phyloP scores from a whole-genome alignment of 2,888 invertebrate genomes.

The Lycaena phlaeas region DNA sequence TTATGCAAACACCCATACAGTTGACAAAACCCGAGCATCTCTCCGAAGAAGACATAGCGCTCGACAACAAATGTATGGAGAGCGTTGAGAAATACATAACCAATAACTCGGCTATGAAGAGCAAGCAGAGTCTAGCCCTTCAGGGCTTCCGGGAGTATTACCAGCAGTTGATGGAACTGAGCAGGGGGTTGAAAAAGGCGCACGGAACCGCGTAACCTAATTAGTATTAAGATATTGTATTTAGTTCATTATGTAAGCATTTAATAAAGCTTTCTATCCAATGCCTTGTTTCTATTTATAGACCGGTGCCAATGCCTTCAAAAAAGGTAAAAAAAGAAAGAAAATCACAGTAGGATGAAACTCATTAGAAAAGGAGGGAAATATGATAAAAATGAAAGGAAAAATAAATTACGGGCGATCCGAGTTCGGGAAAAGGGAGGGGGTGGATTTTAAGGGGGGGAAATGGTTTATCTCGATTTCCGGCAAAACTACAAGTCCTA shows the following conservation, averaged over 20 bases:
- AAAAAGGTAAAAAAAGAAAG: too few relatives aligned
- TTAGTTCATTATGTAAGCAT: not conserved
- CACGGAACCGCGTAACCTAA: constrained; percentile 68
- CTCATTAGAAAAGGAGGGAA: too few relatives aligned
- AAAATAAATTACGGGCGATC: too few relatives aligned
- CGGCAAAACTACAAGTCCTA: too few relatives aligned
- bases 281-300: not conserved
- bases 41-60: constrained; percentile 64
- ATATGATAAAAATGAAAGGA: too few relatives aligned
- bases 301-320: too few relatives aligned
- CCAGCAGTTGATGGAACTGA: constrained; percentile 71
- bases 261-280: constrained; percentile 3
- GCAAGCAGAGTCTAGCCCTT: constrained; percentile 79
- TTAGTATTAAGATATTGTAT: constrained; percentile 33
- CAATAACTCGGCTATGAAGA: constrained; percentile 76
- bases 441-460: too few relatives aligned
- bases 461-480: too few relatives aligned
- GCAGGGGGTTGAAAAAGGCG: constrained; percentile 76
- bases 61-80: constrained; percentile 69
- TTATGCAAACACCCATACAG: constrained; percentile 51
- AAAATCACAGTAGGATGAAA: too few relatives aligned
- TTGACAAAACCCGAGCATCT: constrained; percentile 58
- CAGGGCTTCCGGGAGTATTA: constrained; percentile 80
- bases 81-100: constrained; percentile 76
- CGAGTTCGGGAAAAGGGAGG: too few relatives aligned